Evolutionary conservation across 2,113 vertebrate genomes (phyloP).

Genomic region (Laticauda laticaudata): DNA sequence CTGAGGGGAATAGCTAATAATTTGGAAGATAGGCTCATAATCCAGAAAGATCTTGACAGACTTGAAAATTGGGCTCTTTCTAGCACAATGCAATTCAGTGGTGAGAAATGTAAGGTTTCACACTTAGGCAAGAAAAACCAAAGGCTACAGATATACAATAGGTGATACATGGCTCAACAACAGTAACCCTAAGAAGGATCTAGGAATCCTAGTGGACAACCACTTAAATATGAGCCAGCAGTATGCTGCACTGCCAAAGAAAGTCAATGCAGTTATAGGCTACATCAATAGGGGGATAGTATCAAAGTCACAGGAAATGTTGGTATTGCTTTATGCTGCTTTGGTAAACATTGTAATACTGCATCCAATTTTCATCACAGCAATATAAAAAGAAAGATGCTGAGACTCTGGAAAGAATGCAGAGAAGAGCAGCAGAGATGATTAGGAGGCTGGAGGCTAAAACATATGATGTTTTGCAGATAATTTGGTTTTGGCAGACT

Average conservation of each 20-base stretch:
- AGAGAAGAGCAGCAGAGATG: not conserved
- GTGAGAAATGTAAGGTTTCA: not conserved
- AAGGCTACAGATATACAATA: not conserved
- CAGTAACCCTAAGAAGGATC: not conserved
- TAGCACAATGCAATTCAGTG: not conserved
- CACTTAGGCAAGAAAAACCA: not conserved
- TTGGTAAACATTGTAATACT: not conserved
- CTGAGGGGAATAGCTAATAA: not conserved
- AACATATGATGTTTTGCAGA: not conserved
- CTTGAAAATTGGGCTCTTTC: not conserved
- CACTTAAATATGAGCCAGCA: not conserved
- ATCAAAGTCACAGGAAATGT: not conserved
- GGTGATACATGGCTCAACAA: not conserved
- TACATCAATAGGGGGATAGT: not conserved
- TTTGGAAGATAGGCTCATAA: not conserved
- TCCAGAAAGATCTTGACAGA: not conserved
- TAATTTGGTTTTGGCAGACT: not conserved
- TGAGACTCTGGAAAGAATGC: not conserved
- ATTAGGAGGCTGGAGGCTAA: not conserved
- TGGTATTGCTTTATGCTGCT: not conserved
- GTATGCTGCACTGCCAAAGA: not conserved
- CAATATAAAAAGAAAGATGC: not conserved
- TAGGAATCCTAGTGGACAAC: not conserved
- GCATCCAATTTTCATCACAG: not conserved
- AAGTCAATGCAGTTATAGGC: not conserved